Evolutionary conservation across 2,888 invertebrate genomes (phyloP), one percentile per base, ranked within the genome.

Genomic region (Drosophila lacicola): DNA sequence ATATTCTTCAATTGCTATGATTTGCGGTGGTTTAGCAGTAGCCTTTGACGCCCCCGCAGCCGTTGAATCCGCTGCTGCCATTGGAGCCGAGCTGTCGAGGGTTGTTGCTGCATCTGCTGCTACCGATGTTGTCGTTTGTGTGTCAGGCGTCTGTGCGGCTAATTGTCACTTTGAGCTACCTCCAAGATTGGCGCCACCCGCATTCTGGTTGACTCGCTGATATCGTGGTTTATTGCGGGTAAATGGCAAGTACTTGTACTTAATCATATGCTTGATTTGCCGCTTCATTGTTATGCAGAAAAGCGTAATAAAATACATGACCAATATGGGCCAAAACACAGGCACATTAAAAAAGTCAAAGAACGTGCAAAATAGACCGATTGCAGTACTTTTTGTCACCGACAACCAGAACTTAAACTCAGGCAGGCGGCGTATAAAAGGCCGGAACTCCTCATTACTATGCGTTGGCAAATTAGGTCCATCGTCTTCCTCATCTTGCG

Each of bases 381-480:
- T 94, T 11, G 98, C 82, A 41, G 99, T 98, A 83, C 99, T 98
- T 92, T 98, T 98, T 68, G 97, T 96, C 71, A 98, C 97, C 82
- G 99, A 98, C 86, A 99, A 96, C 99, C 99, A 99, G 93, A 99
- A 99, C 93, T 99, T 99, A 92, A 99, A 99, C 94, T 99, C 99
- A 49, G 99, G 99, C 91, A 99, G 93, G 88, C 99, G 95, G 79
- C 96, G 93, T 92, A 99, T 99, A 92, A 99, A 99, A 53, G 99
- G 99, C 89, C 98, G 95, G 92, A 99, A 99, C 93, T 99, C 99
- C 93, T 99, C 99, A 90, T 97, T 98, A 42, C 96, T 95, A 92
- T 96, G 95, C 44, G 98, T 99, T 44, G 99, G 99, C 88, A 99
- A 94, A 90, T 97, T 97, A 58, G 99, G 99, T 37, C 98, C 98